Base-by-base conservation (phyloP, 2,888 invertebrate genomes). In the Lymantria monacha region DNA sequence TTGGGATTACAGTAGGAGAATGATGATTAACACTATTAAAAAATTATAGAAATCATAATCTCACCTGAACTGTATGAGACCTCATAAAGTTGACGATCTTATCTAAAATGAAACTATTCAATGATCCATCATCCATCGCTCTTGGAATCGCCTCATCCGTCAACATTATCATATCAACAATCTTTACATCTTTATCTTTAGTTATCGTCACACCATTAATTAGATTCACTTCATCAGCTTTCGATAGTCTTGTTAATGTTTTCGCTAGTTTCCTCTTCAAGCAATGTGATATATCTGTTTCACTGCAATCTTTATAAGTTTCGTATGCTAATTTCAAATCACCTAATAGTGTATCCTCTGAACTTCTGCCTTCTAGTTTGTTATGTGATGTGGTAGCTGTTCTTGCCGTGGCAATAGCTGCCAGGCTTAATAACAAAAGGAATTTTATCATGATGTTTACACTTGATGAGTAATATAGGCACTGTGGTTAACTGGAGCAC, bases 241-340 rank as follows among this genome's bases (percentile, higher is more conserved):
- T 92, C 31, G 95, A 93, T 44, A 94, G 93, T 70, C 95, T 94
- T 69, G 96, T 96, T 81, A 97, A 87, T 1, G 95, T 94, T 15
- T 95, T 93, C n/a, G 96, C 92, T 46, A 97, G 83, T 77, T 96
- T 96, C 55, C 96, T 85, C 81, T 97, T 97, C 47, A 97, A 88
- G 67, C 97, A 97, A 54, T 95, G 93, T 3, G 94, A 91, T 31
- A 95, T 79, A 61, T 95, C 95, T 56, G 92, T 87, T 48, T 93
- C 93, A 54, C 95, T 92, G 87, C 97, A 97, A 70, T 96, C 96
- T 81, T 95, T 95, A 85, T 96, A 97, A 59, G 96, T 93, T 77
- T 95, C 95, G 73, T 95, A 96, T 61, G 95, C 93, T 70, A 94
- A 93, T 66, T 94, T 93, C 7, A 96, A 83, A 69, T 96, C 96